phyloP scores from a whole-genome alignment of 2,888 invertebrate genomes.

The Acrobasis repandana region DNA sequence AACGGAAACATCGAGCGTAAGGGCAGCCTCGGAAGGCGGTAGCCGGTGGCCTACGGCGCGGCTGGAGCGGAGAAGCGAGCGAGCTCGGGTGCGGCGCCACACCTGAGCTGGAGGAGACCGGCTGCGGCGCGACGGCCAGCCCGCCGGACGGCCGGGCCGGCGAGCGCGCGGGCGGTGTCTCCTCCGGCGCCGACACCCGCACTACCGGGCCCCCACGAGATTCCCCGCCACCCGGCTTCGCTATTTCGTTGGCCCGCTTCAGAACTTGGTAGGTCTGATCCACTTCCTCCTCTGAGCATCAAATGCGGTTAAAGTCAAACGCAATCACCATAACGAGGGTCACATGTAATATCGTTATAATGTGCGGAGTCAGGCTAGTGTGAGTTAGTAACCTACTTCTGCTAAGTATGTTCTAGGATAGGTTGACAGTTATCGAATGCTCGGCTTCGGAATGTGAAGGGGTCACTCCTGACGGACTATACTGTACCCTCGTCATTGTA shows the following conservation, averaged over 20 bases:
- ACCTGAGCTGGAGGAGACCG: conserved; percentile 88
- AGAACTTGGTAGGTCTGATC: conserved; percentile 97
- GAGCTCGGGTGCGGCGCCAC: conserved; percentile 72
- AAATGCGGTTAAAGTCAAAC: conserved; percentile 66
- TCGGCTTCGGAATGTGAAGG: conserved; percentile 60
- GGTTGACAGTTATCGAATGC: conserved; percentile 49
- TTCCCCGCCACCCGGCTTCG: conserved; percentile 83
- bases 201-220: conserved; percentile 75
- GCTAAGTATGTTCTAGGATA: conserved; percentile 44
- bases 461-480: conserved; percentile 67
- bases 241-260: conserved; percentile 96
- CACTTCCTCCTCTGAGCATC: conserved; percentile 87
- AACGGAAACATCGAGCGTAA: conserved; percentile 15
- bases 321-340: conserved; percentile 38
- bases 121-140: conserved; percentile 86
- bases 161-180: conserved; percentile 66
- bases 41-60: conserved; percentile 66
- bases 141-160: conserved; percentile 76
- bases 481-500: conserved; percentile 77
- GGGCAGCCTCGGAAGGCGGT: conserved; percentile 38
- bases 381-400: conserved; percentile 49
- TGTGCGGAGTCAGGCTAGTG: conserved; percentile 44
- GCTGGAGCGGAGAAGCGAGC: conserved; percentile 69
- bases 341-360: conserved; percentile 37
- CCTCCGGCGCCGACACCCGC: conserved; percentile 72